Evolutionary conservation across 2,888 invertebrate species (phyloP).

Genomic region (Aricia artaxerxes): DNA sequence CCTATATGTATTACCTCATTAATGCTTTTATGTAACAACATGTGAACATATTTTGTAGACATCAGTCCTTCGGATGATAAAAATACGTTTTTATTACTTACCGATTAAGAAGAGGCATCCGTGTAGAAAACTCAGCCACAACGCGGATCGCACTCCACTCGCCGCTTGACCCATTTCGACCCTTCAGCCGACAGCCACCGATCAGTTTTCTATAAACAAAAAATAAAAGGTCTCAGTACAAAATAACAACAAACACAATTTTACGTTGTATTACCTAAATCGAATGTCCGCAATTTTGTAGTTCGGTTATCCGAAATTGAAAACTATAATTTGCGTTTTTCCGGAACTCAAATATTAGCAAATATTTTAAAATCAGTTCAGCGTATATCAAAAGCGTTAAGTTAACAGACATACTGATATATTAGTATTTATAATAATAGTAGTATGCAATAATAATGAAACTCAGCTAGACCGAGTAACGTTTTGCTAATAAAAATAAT

Average conservation of each 20-base stretch:
- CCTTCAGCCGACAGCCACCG: neutral
- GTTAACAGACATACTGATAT: too few species aligned
- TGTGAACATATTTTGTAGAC: too few species aligned
- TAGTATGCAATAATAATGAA: neutral
- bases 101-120: conserved; percentile 71
- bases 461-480: neutral
- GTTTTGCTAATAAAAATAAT: neutral
- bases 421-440: neutral
- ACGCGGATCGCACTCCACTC: conserved; percentile 57
- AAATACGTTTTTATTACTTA: conserved; percentile 40
- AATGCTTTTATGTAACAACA: too few species aligned
- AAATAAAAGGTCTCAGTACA: neutral
- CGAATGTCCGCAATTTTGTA: too few species aligned
- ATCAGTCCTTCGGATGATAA: neutral
- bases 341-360: too few species aligned
- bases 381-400: too few species aligned
- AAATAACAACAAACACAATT: neutral
- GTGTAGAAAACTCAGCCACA: conserved; percentile 71
- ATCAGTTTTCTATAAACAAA: conserved; percentile 20
- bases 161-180: conserved; percentile 59
- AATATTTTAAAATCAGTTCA: too few species aligned
- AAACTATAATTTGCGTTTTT: neutral
- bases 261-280: too few species aligned
- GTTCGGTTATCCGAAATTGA: too few species aligned
- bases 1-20: too few species aligned